These are phyloP conservation scores for Cassiopea xamachana DNA, from an alignment of 30 jellyfish, hydroid and myxozoan species.

Conservation along the genomic window DNA sequence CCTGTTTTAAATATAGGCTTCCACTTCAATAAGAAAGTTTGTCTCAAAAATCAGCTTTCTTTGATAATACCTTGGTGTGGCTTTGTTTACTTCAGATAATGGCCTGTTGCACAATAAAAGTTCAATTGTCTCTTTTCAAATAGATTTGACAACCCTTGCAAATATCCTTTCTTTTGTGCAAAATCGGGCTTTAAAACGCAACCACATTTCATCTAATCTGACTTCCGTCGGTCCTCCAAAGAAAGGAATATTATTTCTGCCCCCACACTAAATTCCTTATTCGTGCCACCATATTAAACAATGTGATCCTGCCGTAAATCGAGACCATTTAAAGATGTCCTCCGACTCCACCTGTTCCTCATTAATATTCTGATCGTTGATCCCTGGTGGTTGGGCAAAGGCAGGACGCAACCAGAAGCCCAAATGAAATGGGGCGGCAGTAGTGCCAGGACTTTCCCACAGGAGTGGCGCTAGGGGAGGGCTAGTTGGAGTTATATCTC, in stretches of 20 bases:
- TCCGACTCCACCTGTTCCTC: slow-evolving; percentile 8
- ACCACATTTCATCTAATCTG: not conserved
- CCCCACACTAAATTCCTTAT: not conserved
- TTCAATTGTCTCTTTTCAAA: not conserved
- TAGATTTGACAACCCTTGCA: slow-evolving; percentile 7
- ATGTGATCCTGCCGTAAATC: slow-evolving; percentile 6
- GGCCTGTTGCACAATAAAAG: not conserved
- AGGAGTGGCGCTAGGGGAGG: no score
- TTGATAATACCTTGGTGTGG: not conserved
- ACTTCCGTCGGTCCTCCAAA: not conserved
- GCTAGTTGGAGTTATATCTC: no score
- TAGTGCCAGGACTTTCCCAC: no score
- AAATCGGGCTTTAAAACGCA: not conserved
- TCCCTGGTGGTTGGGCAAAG: not conserved
- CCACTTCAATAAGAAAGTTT: not conserved
- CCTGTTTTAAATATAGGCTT: not conserved
- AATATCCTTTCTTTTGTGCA: not conserved
- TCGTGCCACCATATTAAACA: not conserved
- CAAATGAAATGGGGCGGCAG: no score
- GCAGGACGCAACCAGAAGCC: no score
- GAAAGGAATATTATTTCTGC: not conserved
- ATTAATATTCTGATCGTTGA: slow-evolving; percentile 5
- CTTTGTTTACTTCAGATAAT: slow-evolving; percentile 3
- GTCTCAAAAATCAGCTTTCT: not conserved
- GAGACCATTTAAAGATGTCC: slow-evolving; percentile 11